Evolutionary conservation across 1,140 invertebrate genomes (phyloP), one percentile per base, ranked within the genome.

Genomic region (Palaemon carinicauda): DNA sequence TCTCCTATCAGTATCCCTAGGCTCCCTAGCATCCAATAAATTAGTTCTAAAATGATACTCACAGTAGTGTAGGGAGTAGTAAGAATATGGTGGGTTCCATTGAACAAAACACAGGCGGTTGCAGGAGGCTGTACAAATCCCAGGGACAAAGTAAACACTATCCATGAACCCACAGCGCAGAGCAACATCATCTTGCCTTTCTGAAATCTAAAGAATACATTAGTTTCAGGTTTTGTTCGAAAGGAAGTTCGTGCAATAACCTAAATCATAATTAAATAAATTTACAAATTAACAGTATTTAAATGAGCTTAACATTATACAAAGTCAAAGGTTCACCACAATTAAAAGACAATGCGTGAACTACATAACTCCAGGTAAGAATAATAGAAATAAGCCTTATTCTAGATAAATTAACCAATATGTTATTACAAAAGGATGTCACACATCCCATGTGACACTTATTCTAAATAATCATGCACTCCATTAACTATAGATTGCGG

Each of bases 101-200:
- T 98, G 73, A 93, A 92, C 51, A 95, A 92, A 89, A 97, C 93
- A 91, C 98, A 99, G 10, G 95, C 95, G 19, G 97, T 95, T 1
- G 97, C 95, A 12, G 96, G 95, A 0, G 98, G 98, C 90, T 98
- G 96, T 82, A 99, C 96, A 91, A 98, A 98, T 33, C 97, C 97
- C 88, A 99, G 92, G 0, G 98, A 96, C 74, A 99, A 93, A 10
- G 98, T 99, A 92, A 99, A 99, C 17, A 99, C 94, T 41, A 99
- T 97, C 97, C 98, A 99, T 80, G 96, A 97, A 5, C 96, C 94
- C 17, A 99, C 92, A 0, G 98, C 98, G 53, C 95, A 96, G n/a
- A 99, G 91, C 53, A 99, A 92, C 78, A 99, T 93, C 56, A 95
- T 92, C 91, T 98, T 97, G 14, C 96, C 96, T 90, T 96, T 96